Conservation (phyloP, 2,797 vertebrate species). For the Anguilla pacifica region DNA sequence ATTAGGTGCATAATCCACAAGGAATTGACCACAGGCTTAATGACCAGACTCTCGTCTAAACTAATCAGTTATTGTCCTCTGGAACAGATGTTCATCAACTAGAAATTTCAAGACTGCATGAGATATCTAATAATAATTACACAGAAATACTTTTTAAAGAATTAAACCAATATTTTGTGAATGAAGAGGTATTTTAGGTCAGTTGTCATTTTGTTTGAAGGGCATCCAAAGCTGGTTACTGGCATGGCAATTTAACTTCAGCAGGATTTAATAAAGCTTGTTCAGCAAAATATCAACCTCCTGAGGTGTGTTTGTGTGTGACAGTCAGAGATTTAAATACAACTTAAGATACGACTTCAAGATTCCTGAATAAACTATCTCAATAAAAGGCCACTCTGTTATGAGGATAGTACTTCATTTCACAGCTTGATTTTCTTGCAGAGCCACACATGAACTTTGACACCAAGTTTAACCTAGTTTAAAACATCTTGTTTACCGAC, state of each 20-base stretch:
- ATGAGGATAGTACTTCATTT: background rate
- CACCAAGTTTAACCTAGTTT: background rate
- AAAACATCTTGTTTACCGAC: constrained; percentile 17
- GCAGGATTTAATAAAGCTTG: background rate
- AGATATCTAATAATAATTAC: background rate
- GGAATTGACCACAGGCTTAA: background rate
- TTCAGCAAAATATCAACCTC: background rate
- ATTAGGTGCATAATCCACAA: background rate
- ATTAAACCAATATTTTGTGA: background rate
- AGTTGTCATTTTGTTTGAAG: background rate
- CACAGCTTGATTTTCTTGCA: background rate
- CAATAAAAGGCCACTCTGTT: background rate
- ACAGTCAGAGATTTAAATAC: background rate
- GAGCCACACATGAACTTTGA: constrained; percentile 5
- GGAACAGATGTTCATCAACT: background rate
- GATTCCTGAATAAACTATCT: background rate
- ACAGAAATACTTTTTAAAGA: background rate
- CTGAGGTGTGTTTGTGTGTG: background rate
- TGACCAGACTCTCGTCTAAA: background rate
- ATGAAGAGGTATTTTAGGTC: background rate
- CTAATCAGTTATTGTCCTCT: background rate
- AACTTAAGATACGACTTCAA: background rate
- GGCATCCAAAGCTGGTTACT: background rate
- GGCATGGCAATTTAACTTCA: background rate
- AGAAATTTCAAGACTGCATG: background rate